Evolutionary conservation across 2,113 vertebrate species (phyloP).

Genomic region (Mus spicilegus): DNA sequence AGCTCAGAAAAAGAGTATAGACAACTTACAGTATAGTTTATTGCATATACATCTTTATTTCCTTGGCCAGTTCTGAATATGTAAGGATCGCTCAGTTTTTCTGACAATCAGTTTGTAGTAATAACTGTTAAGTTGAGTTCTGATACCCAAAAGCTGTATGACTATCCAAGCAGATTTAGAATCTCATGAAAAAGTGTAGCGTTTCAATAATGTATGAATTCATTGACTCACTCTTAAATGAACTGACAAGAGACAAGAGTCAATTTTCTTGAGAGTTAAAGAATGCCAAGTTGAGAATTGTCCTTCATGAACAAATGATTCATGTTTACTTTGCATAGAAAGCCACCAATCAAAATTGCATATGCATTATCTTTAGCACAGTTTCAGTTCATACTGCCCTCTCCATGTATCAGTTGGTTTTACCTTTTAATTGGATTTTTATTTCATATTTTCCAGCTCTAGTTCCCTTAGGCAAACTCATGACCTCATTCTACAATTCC

Average conservation of each 20-base stretch:
- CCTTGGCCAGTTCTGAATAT: not conserved
- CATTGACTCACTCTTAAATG: no score
- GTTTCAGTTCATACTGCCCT: slow-evolving; percentile 15
- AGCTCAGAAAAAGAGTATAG: not conserved
- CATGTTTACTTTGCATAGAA: not conserved
- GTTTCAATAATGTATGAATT: slow-evolving; percentile 42
- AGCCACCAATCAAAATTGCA: not conserved
- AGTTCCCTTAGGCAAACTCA: slow-evolving; percentile 48
- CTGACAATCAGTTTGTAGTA: slow-evolving; percentile 1
- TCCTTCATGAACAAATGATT: not conserved
- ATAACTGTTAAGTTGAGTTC: slow-evolving; percentile 7
- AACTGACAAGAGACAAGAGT: slow-evolving; percentile 50
- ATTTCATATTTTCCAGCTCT: slow-evolving; percentile 17
- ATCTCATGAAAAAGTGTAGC: not conserved
- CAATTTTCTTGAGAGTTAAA: no score
- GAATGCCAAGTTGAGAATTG: not conserved
- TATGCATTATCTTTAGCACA: slow-evolving; percentile 1
- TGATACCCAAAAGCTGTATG: not conserved
- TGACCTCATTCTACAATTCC: slow-evolving; percentile 63
- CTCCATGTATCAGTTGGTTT: not conserved
- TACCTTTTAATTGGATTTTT: slow-evolving; percentile 40
- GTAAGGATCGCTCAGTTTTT: slow-evolving; percentile 25
- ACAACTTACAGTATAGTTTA: not conserved
- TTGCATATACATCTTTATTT: not conserved
- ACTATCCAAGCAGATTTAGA: not conserved